These are phyloP conservation scores for Irena cyanogastra DNA, from an alignment of 2,113 vertebrate genomes.

Conservation along the genomic window DNA sequence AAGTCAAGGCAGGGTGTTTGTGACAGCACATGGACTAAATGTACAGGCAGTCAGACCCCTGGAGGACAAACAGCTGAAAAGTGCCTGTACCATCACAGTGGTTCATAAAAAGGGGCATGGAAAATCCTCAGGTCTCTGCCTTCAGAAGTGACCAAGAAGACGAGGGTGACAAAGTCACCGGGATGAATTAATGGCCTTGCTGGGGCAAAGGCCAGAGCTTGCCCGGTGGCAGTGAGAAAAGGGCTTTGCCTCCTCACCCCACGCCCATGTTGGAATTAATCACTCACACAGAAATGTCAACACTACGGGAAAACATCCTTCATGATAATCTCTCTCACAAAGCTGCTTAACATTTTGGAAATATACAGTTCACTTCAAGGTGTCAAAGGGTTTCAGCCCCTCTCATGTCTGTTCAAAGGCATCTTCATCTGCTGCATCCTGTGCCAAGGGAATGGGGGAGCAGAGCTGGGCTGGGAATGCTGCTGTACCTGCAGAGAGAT, in stretches of 20 bases:
- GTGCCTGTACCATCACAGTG: not conserved
- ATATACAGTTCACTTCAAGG: not conserved
- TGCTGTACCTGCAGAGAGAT: accelerated
- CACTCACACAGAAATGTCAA: slow-evolving; percentile 20
- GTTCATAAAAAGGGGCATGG: not conserved
- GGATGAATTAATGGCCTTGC: not conserved
- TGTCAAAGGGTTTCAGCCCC: not conserved
- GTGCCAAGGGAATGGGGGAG: accelerated
- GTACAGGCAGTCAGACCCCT: not conserved
- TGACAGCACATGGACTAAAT: not conserved
- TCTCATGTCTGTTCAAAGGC: not conserved
- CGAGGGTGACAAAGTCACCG: not conserved
- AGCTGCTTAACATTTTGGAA: slow-evolving; percentile 40
- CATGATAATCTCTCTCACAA: slow-evolving; percentile 36
- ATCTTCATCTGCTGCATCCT: not conserved
- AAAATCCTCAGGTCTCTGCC: not conserved
- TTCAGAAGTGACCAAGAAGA: not conserved
- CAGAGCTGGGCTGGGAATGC: accelerated
- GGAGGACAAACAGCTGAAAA: not conserved
- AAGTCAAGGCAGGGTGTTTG: not conserved
- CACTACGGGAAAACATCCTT: not conserved
- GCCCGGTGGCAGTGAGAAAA: accelerated
- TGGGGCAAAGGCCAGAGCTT: not conserved
- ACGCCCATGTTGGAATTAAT: not conserved
- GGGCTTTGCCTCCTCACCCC: not conserved